Conservation (phyloP, 2,888 invertebrate species). For the Parthenolecanium corni region DNA sequence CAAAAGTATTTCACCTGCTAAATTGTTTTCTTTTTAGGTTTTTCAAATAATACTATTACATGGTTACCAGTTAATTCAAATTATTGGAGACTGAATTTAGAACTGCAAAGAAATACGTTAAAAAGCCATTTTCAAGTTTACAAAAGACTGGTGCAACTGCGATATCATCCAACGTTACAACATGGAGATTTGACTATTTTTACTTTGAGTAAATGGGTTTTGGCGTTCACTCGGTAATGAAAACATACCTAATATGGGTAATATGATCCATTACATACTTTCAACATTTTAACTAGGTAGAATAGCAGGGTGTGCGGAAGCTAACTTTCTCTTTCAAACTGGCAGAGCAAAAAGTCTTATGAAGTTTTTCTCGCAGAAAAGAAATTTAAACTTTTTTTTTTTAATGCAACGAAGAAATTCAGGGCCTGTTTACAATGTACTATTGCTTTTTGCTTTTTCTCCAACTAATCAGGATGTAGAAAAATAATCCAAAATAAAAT, state of each 20-base stretch:
- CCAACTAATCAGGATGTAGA: neutral
- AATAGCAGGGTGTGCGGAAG: too few relatives aligned
- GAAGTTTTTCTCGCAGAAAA: too few relatives aligned
- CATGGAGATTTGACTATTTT: constrained; percentile 17
- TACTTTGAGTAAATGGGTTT: constrained; percentile 37
- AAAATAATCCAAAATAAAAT: too few relatives aligned
- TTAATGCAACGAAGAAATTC: too few relatives aligned
- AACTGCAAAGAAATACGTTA: constrained; percentile 42
- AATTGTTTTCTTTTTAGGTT: constrained; percentile 37
- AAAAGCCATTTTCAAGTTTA: constrained; percentile 50
- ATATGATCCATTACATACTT: neutral
- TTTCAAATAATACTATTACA: constrained; percentile 45
- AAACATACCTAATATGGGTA: too few relatives aligned
- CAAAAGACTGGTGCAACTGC: constrained; percentile 45
- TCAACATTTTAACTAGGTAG: too few relatives aligned
- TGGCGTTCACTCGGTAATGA: constrained; percentile 41
- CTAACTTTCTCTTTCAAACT: too few relatives aligned
- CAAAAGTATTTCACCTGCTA: too few relatives aligned
- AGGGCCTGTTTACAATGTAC: too few relatives aligned
- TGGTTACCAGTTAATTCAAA: constrained; percentile 59
- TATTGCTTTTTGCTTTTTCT: neutral
- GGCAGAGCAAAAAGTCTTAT: too few relatives aligned
- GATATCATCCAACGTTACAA: constrained; percentile 42
- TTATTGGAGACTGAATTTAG: constrained; percentile 48
- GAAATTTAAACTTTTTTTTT: too few relatives aligned